Percentiles rank a stretch among this genome's conserved stretches.
Evolutionary conservation across 2,797 vertebrate genomes (phyloP).

Genomic region (Dendrocincla tyrannina): DNA sequence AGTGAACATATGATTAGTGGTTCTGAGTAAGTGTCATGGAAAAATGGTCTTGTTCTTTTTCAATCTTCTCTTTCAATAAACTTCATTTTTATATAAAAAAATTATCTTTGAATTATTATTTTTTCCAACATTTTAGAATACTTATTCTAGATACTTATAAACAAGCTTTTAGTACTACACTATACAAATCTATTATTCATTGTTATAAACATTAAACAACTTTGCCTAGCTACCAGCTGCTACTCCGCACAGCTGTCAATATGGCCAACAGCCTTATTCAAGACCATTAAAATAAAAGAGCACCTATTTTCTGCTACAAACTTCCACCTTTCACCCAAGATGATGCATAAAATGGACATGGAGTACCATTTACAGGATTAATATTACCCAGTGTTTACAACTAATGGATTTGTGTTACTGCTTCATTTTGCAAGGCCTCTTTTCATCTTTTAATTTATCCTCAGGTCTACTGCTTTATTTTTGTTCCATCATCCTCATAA

Average conservation of each 20-base stretch:
- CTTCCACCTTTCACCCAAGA: slow-evolving; percentile 60
- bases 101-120: neutral
- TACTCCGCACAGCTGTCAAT: slow-evolving; percentile 35
- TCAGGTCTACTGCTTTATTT: slow-evolving; percentile 57
- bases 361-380: slow-evolving; percentile 60
- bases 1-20: neutral
- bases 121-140: neutral
- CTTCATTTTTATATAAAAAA: neutral
- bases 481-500: slow-evolving; percentile 53
- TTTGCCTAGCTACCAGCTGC: slow-evolving; percentile 24
- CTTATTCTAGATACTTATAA: neutral
- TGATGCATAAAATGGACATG: neutral
- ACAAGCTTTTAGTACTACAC: neutral
- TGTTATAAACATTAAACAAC: slow-evolving; percentile 39
- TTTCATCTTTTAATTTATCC: slow-evolving; percentile 64
- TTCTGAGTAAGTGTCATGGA: neutral
- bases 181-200: neutral
- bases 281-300: slow-evolving; percentile 43
- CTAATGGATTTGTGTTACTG: slow-evolving; percentile 55
- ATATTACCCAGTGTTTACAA: slow-evolving; percentile 53
- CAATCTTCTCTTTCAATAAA: neutral
- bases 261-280: slow-evolving; percentile 15
- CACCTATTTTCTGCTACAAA: slow-evolving; percentile 44
- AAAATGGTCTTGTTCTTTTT: neutral
- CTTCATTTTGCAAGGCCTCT: slow-evolving; percentile 54